phyloP scores from a whole-genome alignment of 2,888 invertebrate genomes.

The Embidobia sp. region DNA sequence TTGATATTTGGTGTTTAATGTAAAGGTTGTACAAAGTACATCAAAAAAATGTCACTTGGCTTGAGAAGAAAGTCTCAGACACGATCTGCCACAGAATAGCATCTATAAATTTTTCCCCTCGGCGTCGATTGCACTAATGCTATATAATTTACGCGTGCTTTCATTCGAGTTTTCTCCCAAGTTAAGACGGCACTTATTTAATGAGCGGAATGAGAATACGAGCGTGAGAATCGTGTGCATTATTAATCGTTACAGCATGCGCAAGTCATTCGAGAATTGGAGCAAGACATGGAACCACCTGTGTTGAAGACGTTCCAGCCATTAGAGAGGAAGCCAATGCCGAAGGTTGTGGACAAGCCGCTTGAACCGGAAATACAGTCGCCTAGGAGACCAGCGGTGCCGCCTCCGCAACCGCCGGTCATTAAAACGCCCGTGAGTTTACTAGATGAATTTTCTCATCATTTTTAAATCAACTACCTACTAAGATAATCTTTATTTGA shows the following conservation, averaged over 20 bases:
- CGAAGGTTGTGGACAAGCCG: constrained; percentile 78
- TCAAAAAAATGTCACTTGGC: no score
- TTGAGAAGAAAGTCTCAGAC: no score
- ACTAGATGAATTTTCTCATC: not conserved
- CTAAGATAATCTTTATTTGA: not conserved
- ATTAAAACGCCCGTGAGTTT: constrained; percentile 78
- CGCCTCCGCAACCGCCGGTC: constrained; percentile 81
- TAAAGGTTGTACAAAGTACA: no score
- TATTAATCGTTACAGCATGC: constrained; percentile 72
- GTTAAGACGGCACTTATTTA: constrained; percentile 61
- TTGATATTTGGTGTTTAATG: no score
- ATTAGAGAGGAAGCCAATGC: constrained; percentile 78
- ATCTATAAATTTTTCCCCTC: constrained; percentile 14
- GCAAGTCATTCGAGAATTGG: constrained; percentile 79
- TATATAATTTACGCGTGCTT: constrained; percentile 61
- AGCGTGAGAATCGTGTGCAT: constrained; percentile 71
- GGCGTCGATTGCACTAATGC: constrained; percentile 30
- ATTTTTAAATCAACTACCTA: no score
- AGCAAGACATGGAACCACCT: constrained; percentile 78
- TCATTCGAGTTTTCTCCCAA: constrained; percentile 60
- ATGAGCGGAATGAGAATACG: constrained; percentile 73
- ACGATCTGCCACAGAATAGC: no score
- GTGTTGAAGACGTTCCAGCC: constrained; percentile 80
- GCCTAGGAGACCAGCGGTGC: constrained; percentile 80
- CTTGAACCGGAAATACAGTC: constrained; percentile 79